These are phyloP conservation scores for Cottoperca gobio DNA, from an alignment of 2,797 vertebrate genomes.

Conservation along the genomic window DNA sequence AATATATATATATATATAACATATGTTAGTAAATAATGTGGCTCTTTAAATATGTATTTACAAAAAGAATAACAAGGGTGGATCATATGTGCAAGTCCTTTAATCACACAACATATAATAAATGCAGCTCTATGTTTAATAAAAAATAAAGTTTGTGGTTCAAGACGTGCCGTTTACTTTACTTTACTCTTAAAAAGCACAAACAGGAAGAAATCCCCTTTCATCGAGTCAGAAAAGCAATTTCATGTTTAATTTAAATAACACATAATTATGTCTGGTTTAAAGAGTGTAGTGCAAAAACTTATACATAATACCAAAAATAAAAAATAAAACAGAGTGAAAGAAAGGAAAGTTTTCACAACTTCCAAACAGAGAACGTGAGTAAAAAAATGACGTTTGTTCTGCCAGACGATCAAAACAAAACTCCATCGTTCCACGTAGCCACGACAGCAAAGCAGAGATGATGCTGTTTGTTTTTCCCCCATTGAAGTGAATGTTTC, in stretches of 20 bases:
- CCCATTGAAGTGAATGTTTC: conserved; percentile 13
- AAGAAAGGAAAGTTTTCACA: conserved; percentile 25
- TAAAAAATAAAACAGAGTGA: conserved; percentile 24
- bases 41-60: background rate
- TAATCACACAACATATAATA: conserved; percentile 71
- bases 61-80: background rate
- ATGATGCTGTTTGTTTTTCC: background rate
- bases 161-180: conserved; percentile 56
- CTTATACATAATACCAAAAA: conserved; percentile 44
- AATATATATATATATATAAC: too few relatives aligned
- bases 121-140: conserved; percentile 66
- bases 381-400: conserved; percentile 16
- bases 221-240: conserved; percentile 25
- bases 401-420: background rate
- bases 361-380: conserved; percentile 20
- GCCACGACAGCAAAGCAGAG: conserved; percentile 17
- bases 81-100: conserved; percentile 59
- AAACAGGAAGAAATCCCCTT: conserved; percentile 26
- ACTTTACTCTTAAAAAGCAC: conserved; percentile 58
- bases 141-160: conserved; percentile 73
- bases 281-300: conserved; percentile 79
- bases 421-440: conserved; percentile 9
- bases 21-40: background rate
- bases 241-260: conserved; percentile 70
- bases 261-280: conserved; percentile 64